These are phyloP conservation scores for Leptatherina wallacei DNA, from an alignment of 2,797 vertebrate species.

Conservation along the genomic window DNA sequence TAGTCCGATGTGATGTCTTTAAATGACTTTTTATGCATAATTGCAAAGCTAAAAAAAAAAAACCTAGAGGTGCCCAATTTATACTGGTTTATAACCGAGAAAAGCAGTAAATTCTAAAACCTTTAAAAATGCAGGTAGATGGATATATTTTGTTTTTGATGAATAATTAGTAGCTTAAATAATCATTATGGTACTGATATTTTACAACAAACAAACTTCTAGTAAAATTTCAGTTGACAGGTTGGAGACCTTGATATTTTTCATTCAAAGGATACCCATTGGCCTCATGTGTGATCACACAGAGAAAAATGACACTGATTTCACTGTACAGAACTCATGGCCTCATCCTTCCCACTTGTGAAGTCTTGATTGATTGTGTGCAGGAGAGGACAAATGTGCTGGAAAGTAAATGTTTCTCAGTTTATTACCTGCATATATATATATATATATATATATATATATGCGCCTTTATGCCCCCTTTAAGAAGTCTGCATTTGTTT, in stretches of 20 bases:
- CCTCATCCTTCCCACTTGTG: slow-evolving; percentile 36
- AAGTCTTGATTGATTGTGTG: slow-evolving; percentile 40
- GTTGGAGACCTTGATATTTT: slow-evolving; percentile 16
- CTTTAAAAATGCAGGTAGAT: too few species aligned
- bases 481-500: slow-evolving; percentile 71
- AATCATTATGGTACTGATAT: not conserved
- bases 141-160: too few species aligned
- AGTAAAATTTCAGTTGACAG: slow-evolving; percentile 21
- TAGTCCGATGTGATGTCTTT: too few species aligned
- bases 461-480: slow-evolving; percentile 53
- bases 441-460: slow-evolving; percentile 30
- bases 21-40: too few species aligned
- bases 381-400: slow-evolving; percentile 42
- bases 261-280: slow-evolving; percentile 23
- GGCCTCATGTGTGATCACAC: slow-evolving; percentile 42
- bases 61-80: too few species aligned
- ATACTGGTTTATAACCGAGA: too few species aligned
- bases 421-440: slow-evolving; percentile 65
- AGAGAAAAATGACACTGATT: slow-evolving; percentile 41
- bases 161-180: too few species aligned
- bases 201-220: slow-evolving; percentile 12
- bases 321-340: slow-evolving; percentile 19
- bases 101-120: too few species aligned
- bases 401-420: slow-evolving; percentile 52
- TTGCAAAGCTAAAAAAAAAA: too few species aligned